phyloP scores from a whole-genome alignment of 1,140 invertebrate genomes.

The Pomacea maculata region DNA sequence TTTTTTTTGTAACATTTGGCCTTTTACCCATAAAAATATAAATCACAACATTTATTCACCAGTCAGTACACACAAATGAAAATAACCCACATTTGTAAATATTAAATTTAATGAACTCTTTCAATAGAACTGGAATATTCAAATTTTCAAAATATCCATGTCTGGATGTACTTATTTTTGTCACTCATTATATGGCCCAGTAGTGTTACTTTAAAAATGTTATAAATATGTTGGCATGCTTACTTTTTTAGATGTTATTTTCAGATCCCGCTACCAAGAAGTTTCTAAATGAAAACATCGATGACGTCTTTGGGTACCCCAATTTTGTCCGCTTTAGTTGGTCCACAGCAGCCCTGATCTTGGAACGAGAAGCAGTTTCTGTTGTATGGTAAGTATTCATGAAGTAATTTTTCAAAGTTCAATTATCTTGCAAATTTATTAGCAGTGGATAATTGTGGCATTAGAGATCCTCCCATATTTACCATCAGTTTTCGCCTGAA shows the following conservation, averaged over 20 bases:
- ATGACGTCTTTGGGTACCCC: slow-evolving; percentile 95
- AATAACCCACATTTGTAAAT: no score
- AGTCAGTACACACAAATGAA: no score
- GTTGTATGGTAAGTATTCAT: slow-evolving; percentile 62
- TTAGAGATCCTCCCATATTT: no score
- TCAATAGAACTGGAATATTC: no score
- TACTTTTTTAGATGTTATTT: slow-evolving; percentile 32
- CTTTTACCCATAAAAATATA: no score
- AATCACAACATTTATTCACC: no score
- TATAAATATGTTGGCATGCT: neutral
- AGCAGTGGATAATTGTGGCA: no score
- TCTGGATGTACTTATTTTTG: no score
- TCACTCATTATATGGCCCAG: neutral
- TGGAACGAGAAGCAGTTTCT: slow-evolving; percentile 76
- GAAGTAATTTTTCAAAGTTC: neutral
- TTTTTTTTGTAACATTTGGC: neutral
- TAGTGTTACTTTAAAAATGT: neutral
- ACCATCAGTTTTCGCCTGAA: no score
- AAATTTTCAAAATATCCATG: neutral
- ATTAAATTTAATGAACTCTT: no score
- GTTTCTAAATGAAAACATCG: slow-evolving; percentile 84
- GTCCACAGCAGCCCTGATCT: slow-evolving; percentile 88
- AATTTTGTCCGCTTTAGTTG: slow-evolving; percentile 96
- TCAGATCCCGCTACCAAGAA: slow-evolving; percentile 94
- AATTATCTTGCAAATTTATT: no score